Base-by-base conservation (phyloP, 2,888 invertebrate genomes). In the Caenorhabditis sp. region DNA sequence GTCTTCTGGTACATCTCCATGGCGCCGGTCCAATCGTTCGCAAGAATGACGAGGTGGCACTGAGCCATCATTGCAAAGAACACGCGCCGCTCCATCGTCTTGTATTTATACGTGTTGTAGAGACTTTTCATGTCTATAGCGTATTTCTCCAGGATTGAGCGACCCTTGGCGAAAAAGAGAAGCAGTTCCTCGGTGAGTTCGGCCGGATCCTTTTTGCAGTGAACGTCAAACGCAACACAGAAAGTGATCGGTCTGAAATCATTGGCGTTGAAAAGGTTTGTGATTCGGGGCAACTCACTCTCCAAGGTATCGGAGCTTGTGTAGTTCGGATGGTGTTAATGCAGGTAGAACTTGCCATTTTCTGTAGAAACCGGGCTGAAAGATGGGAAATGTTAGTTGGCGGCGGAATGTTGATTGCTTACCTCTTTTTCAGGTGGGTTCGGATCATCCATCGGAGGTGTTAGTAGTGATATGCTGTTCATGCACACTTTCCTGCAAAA, bases 21-120 rank as follows among this genome's bases (percentile, higher is more conserved):
- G 8, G 52, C 59, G 8, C 96, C 96, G 30, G 93, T 92, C 91
- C 94, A 96, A 89, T 98, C 95, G 90, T 95, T 95, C 17, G 96
- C 91, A 1, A 98, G 91, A 32, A 98, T 92, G 90, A 96, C 95
- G 88, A 97, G 94, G 91, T 98, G 97, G 2, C 98, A 98, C 62
- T 98, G 91, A 91, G 96, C 95, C 89, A 95, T 95, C 90, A 94
- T 96, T 2, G 96, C 94, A 17, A 35, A 39, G 45, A 55, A 78
- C 2, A 78, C 50, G 0, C 78, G 50, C 0, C 66, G 41, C 26
- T 58, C 39, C 4, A 81, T 55, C 0, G 73, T 55, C 22, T 76
- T 61, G 20, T 27, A 52, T 17, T 70, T 61, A 24, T 70, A 55
- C 9, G 41, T 50, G 17, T 62, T 56, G 11, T 66, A 52, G 0